Conservation (phyloP, 2,113 vertebrate genomes). For the Cyprinus carpio region DNA sequence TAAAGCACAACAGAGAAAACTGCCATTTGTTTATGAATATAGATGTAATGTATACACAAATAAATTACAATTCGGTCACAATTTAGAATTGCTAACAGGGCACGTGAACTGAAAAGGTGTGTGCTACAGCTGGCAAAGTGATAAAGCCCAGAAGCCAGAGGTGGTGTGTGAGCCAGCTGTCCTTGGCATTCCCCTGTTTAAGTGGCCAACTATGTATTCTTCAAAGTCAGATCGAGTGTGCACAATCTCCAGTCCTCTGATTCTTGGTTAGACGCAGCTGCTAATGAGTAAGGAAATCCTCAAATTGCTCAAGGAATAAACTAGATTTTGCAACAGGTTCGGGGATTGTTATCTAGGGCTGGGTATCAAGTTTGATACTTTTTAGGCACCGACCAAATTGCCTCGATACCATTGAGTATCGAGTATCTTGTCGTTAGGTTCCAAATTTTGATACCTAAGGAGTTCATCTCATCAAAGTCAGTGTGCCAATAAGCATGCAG, state of each 20-base stretch:
- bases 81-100: background rate
- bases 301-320: too few relatives aligned
- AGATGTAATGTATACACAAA: too few relatives aligned
- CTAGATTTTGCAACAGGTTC: too few relatives aligned
- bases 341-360: too few relatives aligned
- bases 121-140: background rate
- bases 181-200: background rate
- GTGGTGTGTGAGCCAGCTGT: background rate
- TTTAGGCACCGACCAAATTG: too few relatives aligned
- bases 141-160: background rate
- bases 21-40: background rate
- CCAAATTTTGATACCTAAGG: too few relatives aligned
- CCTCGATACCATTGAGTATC: too few relatives aligned
- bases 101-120: constrained; percentile 5
- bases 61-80: background rate
- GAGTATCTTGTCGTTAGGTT: too few relatives aligned
- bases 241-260: background rate
- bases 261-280: background rate
- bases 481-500: too few relatives aligned
- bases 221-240: background rate
- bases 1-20: background rate
- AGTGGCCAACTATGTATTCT: background rate
- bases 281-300: too few relatives aligned
- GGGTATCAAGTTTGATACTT: too few relatives aligned
- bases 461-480: too few relatives aligned